These are phyloP conservation scores for Phlogophora meticulosa DNA, from an alignment of 2,888 invertebrate genomes.

Conservation along the genomic window DNA sequence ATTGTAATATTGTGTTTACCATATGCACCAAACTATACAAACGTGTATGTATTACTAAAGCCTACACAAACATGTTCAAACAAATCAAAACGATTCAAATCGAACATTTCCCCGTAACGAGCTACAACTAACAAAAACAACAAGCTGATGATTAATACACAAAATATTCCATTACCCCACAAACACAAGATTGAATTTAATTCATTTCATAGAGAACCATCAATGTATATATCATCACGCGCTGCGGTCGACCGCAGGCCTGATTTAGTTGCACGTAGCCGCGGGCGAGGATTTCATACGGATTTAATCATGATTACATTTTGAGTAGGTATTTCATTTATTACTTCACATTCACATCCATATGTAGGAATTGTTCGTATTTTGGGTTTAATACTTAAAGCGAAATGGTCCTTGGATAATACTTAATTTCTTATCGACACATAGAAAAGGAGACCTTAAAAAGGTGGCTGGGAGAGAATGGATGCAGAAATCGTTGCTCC, in stretches of 20 bases:
- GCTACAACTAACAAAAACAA: slow-evolving; percentile 2
- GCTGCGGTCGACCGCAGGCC: slow-evolving; percentile 47
- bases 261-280: slow-evolving; percentile 45
- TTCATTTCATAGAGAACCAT: slow-evolving; percentile 37
- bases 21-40: slow-evolving; percentile 3
- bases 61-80: slow-evolving; percentile 25
- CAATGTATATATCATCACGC: slow-evolving; percentile 48
- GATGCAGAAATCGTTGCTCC: too few relatives aligned
- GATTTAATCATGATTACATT: slow-evolving; percentile 49
- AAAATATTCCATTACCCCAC: slow-evolving; percentile 42
- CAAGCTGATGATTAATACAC: slow-evolving; percentile 31
- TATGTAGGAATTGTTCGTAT: slow-evolving; percentile 6
- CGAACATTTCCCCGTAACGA: slow-evolving; percentile 25
- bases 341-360: slow-evolving; percentile 16
- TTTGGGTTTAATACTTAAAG: neutral
- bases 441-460: too few relatives aligned
- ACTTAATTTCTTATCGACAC: neutral
- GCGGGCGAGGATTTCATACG: slow-evolving; percentile 14
- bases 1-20: too few relatives aligned
- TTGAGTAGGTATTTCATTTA: slow-evolving; percentile 27
- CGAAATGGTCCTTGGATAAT: neutral
- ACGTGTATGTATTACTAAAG: neutral
- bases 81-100: slow-evolving; percentile 28
- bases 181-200: slow-evolving; percentile 44
- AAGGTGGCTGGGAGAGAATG: too few relatives aligned